phyloP scores from a whole-genome alignment of 2,888 invertebrate species.

The Chrysodeixis includens region DNA sequence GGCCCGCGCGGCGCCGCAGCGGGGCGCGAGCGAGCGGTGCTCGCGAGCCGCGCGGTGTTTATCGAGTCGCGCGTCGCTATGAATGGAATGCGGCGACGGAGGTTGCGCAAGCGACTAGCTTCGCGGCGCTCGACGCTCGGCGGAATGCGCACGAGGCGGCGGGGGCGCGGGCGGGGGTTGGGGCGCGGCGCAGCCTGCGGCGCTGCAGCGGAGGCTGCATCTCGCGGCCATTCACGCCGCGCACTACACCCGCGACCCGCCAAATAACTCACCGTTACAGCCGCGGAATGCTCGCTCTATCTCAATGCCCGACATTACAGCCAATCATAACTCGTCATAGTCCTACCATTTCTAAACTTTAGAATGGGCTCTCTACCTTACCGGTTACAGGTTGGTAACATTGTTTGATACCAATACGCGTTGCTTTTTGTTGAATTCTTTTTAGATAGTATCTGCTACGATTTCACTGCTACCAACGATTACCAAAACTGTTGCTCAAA shows the following conservation, averaged over 20 bases:
- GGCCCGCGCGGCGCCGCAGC: slow-evolving; percentile 44
- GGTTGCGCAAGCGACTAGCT: slow-evolving; percentile 85
- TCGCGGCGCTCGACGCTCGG: slow-evolving; percentile 75
- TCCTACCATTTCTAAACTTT: slow-evolving; percentile 34
- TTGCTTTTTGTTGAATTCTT: slow-evolving; percentile 1
- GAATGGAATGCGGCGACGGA: slow-evolving; percentile 87
- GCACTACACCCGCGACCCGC: slow-evolving; percentile 74
- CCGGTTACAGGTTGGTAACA: slow-evolving; percentile 19
- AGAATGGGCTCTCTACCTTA: slow-evolving; percentile 23
- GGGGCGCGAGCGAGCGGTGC: slow-evolving; percentile 42
- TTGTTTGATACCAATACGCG: slow-evolving; percentile 14
- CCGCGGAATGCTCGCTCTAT: slow-evolving; percentile 86
- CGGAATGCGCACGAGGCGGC: slow-evolving; percentile 72
- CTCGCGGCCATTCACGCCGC: slow-evolving; percentile 87
- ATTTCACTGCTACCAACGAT: neutral
- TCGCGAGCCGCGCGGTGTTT: slow-evolving; percentile 62
- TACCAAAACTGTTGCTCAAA: neutral
- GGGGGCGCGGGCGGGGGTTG: slow-evolving; percentile 60
- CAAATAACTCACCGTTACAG: slow-evolving; percentile 88
- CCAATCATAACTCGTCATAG: slow-evolving; percentile 61
- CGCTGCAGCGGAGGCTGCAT: slow-evolving; percentile 83
- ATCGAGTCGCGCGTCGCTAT: slow-evolving; percentile 79
- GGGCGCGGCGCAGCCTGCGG: slow-evolving; percentile 59
- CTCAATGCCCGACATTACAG: slow-evolving; percentile 74
- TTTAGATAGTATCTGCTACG: neutral